Evolutionary conservation across 1,140 invertebrate genomes (phyloP), one percentile per base, ranked within the genome.

Genomic region (Olivierus martensii): DNA sequence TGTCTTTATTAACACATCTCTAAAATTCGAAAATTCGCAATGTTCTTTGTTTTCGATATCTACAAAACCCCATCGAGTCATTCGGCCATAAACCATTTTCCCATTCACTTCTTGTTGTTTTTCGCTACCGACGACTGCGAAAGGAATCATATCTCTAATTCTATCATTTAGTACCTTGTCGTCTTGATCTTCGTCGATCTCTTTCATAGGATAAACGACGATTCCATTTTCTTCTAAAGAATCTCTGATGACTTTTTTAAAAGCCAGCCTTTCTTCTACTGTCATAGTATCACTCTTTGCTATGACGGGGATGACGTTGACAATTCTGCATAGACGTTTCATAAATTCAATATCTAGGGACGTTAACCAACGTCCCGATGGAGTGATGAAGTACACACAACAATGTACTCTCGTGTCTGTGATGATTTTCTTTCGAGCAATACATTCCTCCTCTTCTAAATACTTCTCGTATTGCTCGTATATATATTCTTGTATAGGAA

Each of bases 201-300:
- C 59, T 39, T 49, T 52, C n/a, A 59, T 49, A 5, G 65, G 63
- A 51, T 66, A 67, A 36, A 61, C 51, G 19, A 52, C 51, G n/a
- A 67, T 64, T 3, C 58, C 58, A 49, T 66, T 57, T 22, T 59
- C 52, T 9, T 39, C 39, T 10, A 67, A 44, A 37, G 66, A 65
- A 36, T 59, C 49, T 37, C 61, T 59, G 19, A 67, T 64, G 55
- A 63, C 66, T 48, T 64, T 57, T 59, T 75, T 75, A 53, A 74
- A 66, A n/a, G 48, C 66, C 46, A 51, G 59, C 46, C 59, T 69
- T 66, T 74, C 64, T 46, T 60, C 58, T 6, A 60, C 46, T 17
- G 74, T 74, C 28, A 77, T 71, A 34, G 75, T 77, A 56, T 77
- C 75, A 37, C 75, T 67, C 59, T 78, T 77, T 36, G 76, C 76